Evolutionary conservation across 1,140 invertebrate species (phyloP).

Genomic region (Sinella curviseta): DNA sequence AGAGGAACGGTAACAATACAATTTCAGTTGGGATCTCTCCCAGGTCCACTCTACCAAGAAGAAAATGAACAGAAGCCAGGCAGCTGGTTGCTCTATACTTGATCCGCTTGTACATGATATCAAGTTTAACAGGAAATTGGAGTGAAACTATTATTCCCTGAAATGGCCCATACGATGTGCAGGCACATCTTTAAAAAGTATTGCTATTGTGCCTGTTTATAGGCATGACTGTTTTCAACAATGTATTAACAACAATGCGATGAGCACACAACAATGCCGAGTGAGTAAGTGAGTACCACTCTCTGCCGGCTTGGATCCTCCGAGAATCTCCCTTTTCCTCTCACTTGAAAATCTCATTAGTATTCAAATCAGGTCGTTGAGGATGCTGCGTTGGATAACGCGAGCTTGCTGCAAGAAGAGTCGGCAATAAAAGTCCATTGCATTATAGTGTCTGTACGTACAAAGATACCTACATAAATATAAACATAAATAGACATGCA

Average conservation of each 20-base stretch:
- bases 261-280: too few species aligned
- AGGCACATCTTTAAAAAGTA: background rate
- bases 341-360: background rate
- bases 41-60: background rate
- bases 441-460: background rate
- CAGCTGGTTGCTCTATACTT: too few species aligned
- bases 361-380: background rate
- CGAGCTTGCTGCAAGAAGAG: background rate
- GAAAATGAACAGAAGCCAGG: background rate
- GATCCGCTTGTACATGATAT: background rate
- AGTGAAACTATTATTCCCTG: background rate
- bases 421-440: slow-evolving; percentile 1
- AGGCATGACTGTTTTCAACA: too few species aligned
- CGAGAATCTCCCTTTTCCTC: background rate
- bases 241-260: too few species aligned
- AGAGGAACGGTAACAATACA: background rate
- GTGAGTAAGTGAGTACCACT: too few species aligned
- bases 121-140: slow-evolving; percentile 8
- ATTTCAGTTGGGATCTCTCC: too few species aligned
- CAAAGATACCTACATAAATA: background rate
- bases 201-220: background rate
- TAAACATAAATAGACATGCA: background rate
- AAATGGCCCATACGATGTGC: too few species aligned
- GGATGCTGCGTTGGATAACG: background rate
- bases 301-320: too few species aligned